These are phyloP conservation scores for Paracyclopina nana DNA, from an alignment of 1,140 invertebrate species.

Conservation along the genomic window DNA sequence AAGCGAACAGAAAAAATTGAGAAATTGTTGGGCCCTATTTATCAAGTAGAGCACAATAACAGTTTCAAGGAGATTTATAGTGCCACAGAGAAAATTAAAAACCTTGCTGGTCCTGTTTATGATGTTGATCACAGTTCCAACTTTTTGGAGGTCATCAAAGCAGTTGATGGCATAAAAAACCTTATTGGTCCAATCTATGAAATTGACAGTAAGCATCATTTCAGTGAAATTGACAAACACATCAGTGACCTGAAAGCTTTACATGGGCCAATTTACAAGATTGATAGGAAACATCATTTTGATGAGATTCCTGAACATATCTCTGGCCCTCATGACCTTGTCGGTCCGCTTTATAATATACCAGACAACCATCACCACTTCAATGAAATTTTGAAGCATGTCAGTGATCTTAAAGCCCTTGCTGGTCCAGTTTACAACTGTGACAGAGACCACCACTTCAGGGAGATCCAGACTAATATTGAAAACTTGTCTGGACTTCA, in stretches of 20 bases:
- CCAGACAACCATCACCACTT: slow-evolving; percentile 10
- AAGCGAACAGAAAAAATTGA: slow-evolving; percentile 11
- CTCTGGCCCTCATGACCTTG: slow-evolving; percentile 8
- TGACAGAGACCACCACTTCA: slow-evolving; percentile 8
- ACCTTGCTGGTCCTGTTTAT: slow-evolving; percentile 15
- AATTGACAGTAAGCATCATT: slow-evolving; percentile 14
- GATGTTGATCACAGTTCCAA: slow-evolving; percentile 4
- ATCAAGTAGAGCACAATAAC: slow-evolving; percentile 12
- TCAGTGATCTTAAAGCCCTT: background rate
- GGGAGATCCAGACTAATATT: background rate
- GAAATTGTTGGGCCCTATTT: slow-evolving; percentile 10
- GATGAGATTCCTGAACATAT: slow-evolving; percentile 4
- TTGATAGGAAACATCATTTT: slow-evolving; percentile 14
- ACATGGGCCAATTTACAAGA: slow-evolving; percentile 8
- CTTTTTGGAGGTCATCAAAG: slow-evolving; percentile 13
- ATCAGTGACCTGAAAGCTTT: slow-evolving; percentile 5
- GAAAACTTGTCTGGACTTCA: background rate
- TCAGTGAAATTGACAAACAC: slow-evolving; percentile 7
- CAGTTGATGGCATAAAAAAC: slow-evolving; percentile 1
- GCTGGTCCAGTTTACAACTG: slow-evolving; percentile 8
- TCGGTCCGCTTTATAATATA: slow-evolving; percentile 8
- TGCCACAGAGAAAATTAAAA: slow-evolving; percentile 4
- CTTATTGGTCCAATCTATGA: slow-evolving; percentile 10
- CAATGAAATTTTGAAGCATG: slow-evolving; percentile 16
- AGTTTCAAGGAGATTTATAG: slow-evolving; percentile 13